Percentiles rank a stretch among this genome's conserved stretches.
These are phyloP conservation scores for Phodopus roborovskii DNA, from an alignment of 2,113 vertebrate genomes.

Conservation along the genomic window DNA sequence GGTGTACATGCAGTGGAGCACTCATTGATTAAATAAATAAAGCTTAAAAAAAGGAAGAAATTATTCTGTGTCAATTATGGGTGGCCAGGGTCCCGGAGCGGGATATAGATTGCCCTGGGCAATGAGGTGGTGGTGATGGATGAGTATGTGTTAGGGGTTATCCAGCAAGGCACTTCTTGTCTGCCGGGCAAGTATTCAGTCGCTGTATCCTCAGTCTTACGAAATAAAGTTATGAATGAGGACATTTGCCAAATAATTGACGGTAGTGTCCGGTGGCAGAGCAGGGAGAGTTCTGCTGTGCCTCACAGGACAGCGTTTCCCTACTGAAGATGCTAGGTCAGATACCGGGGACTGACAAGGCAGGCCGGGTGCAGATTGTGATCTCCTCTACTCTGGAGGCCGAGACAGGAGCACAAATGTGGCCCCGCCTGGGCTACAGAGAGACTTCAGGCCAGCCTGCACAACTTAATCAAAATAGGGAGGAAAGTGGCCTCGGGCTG, in stretches of 20 bases:
- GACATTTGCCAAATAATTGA: not conserved
- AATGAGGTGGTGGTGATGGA: not conserved
- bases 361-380: not conserved
- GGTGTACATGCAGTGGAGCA: not conserved
- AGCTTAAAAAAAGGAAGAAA: not conserved
- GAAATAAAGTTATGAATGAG: not conserved
- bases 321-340: not conserved
- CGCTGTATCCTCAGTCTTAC: not conserved
- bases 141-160: not conserved
- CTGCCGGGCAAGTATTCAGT: not conserved
- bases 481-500: not conserved
- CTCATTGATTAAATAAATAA: not conserved
- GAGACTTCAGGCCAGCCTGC: not conserved
- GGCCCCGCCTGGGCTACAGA: not conserved
- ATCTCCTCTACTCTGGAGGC: not conserved
- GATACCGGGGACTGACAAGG: no score
- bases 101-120: not conserved
- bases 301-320: not conserved
- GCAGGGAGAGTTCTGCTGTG: not conserved
- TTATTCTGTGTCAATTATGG: not conserved
- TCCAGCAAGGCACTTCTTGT: not conserved
- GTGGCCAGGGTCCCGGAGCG: not conserved
- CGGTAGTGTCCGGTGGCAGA: not conserved
- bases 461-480: not conserved
- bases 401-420: not conserved